Evolutionary conservation across 2,888 invertebrate genomes (phyloP), one percentile per base, ranked within the genome.

Genomic region (Augochlorella aurata): DNA sequence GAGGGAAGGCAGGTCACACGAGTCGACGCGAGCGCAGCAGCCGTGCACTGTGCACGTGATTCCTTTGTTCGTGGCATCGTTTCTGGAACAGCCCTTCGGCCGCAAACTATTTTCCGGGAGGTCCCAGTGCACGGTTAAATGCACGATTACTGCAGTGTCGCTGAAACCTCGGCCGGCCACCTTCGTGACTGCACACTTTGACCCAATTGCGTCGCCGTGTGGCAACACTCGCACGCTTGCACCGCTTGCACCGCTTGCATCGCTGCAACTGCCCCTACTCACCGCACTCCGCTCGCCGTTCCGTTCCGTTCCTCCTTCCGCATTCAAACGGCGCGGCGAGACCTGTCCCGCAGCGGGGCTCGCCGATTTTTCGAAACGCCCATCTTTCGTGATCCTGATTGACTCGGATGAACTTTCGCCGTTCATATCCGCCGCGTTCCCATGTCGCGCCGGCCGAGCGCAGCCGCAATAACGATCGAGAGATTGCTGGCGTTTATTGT

Each of bases 141-240:
- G 78, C 83, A 75, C 81, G 72, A 81, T 80, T 85, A 83, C 81
- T 73, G 85, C 75, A 82, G 82, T 68, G 77, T 79, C 77, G 77
- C 44, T 81, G 82, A 82, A 87, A 87, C 80, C 82, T 82, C 74
- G 83, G 74, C 65, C 58, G 81, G 80, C 83, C 87, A 85, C 81
- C 86, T 88, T 85, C 86, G 74, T 82, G 86, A 86, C 84, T 89
- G 85, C 87, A 89, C 85, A 87, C 85, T 88, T 83, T 88, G 89
- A 89, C 86, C 89, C 85, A 89, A 90, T 89, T 90, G 85, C 77
- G 73, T 73, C 81, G 67, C 38, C 73, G 63, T 84, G 83, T 85
- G 80, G 77, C 81, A 87, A 87, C 69, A 72, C 68, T 72, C 45
- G 73, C 21, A 73, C 18, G 66, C n/a, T 44, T 29, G 74, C 24